Conservation (phyloP, 2,888 invertebrate genomes). For the Congeria kusceri region DNA sequence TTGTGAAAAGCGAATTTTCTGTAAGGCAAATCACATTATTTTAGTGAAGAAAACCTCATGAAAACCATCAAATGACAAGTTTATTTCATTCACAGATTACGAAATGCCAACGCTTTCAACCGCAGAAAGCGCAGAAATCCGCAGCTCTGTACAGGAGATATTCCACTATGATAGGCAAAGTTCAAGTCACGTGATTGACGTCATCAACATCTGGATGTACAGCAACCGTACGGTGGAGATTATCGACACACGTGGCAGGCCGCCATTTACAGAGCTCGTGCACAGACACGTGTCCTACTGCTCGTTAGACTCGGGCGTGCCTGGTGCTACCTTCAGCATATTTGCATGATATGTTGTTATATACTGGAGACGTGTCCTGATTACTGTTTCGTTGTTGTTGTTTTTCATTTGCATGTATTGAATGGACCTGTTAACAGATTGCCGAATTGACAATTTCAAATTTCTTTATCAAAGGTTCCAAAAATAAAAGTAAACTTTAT, state of each 20-base stretch:
- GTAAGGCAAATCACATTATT: no score
- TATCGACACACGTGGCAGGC: slow-evolving; percentile 27
- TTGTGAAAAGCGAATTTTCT: no score
- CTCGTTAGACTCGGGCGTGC: slow-evolving; percentile 21
- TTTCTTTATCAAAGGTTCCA: no score
- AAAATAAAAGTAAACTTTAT: no score
- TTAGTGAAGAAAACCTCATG: no score
- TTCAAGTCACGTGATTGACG: slow-evolving; percentile 35
- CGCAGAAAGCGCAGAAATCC: slow-evolving; percentile 10
- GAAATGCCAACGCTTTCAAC: slow-evolving; percentile 9
- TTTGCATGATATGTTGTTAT: slow-evolving; percentile 4
- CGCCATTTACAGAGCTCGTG: slow-evolving; percentile 18
- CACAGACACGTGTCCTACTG: slow-evolving; percentile 29
- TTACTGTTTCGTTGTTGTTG: no score
- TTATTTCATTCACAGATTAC: slow-evolving; percentile 34
- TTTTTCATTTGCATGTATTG: no score
- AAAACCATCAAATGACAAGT: no score
- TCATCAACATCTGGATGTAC: slow-evolving; percentile 34
- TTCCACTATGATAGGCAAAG: slow-evolving; percentile 25
- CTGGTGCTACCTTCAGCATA: slow-evolving; percentile 38
- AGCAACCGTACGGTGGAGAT: slow-evolving; percentile 43
- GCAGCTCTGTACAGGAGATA: slow-evolving; percentile 21
- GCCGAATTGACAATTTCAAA: no score
- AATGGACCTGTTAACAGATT: no score
- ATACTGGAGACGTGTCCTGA: no score